phyloP scores from a whole-genome alignment of 2,888 invertebrate genomes.

The Parnassius apollo region DNA sequence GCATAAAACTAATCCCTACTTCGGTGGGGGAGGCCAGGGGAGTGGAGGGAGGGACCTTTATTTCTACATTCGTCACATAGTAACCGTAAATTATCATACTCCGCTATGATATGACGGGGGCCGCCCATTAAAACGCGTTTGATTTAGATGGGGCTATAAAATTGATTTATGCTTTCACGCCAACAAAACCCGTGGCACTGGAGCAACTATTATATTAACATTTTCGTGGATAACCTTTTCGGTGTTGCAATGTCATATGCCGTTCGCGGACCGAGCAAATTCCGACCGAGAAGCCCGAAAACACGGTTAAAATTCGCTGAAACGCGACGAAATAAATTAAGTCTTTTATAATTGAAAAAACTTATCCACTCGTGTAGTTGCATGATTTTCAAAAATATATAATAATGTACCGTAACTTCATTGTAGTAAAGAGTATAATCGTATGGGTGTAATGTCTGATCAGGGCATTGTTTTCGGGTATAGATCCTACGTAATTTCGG shows the following conservation, averaged over 20 bases:
- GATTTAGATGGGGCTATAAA: conserved; percentile 83
- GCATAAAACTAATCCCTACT: conserved; percentile 76
- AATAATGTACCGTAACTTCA: conserved; percentile 48
- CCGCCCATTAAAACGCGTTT: conserved; percentile 82
- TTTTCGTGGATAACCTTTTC: conserved; percentile 79
- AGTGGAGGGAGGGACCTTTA: conserved; percentile 67
- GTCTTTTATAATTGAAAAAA: conserved; percentile 75
- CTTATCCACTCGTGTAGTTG: conserved; percentile 73
- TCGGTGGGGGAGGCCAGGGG: conserved; percentile 35
- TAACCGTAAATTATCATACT: conserved; percentile 82
- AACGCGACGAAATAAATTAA: conserved; percentile 47
- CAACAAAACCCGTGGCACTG: conserved; percentile 80
- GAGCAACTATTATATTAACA: conserved; percentile 82
- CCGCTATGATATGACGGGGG: conserved; percentile 81
- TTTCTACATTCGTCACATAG: conserved; percentile 83
- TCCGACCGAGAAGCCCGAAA: conserved; percentile 29
- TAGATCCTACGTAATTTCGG: conserved; percentile 70
- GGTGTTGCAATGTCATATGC: conserved; percentile 63
- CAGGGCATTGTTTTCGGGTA: conserved; percentile 73
- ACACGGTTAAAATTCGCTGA: conserved; percentile 37
- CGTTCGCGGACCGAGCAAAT: conserved; percentile 31
- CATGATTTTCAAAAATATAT: conserved; percentile 50
- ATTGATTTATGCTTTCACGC: conserved; percentile 82
- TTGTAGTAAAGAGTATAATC: conserved; percentile 42
- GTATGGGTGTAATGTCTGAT: conserved; percentile 37